Evolutionary conservation across 2,888 invertebrate genomes (phyloP).

Genomic region (Callyntrura sp.): DNA sequence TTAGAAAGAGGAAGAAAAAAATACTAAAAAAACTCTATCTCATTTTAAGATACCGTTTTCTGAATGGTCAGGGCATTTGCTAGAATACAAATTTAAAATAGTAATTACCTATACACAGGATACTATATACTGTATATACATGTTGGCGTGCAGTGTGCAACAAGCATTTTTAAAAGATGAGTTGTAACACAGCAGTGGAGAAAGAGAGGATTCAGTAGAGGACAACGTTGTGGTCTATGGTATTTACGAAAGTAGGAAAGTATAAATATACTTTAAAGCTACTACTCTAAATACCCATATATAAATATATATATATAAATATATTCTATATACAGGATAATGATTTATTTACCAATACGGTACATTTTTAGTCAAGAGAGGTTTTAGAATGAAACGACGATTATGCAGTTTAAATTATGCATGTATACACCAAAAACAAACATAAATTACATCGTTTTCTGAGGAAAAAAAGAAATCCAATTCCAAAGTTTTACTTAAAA

Average conservation of each 20-base stretch:
- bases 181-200: no score
- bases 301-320: background rate
- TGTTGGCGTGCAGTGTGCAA: no score
- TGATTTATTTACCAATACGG: no score
- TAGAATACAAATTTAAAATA: background rate
- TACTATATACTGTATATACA: no score
- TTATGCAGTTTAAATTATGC: conserved; percentile 8
- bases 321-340: background rate
- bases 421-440: conserved; percentile 14
- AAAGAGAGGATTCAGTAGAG: conserved; percentile 10
- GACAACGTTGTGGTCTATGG: background rate
- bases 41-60: conserved; percentile 7
- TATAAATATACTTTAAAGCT: conserved; percentile 8
- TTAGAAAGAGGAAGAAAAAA: background rate
- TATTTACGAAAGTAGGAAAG: conserved; percentile 18
- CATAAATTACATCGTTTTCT: background rate
- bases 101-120: conserved; percentile 17
- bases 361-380: conserved; percentile 45
- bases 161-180: no score
- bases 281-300: no score
- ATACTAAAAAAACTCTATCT: background rate
- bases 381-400: conserved; percentile 8
- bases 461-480: background rate
- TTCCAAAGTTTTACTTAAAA: conserved; percentile 22
- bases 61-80: conserved; percentile 33